Conservation (phyloP, 2,888 invertebrate genomes). For the Troides aeacus region DNA sequence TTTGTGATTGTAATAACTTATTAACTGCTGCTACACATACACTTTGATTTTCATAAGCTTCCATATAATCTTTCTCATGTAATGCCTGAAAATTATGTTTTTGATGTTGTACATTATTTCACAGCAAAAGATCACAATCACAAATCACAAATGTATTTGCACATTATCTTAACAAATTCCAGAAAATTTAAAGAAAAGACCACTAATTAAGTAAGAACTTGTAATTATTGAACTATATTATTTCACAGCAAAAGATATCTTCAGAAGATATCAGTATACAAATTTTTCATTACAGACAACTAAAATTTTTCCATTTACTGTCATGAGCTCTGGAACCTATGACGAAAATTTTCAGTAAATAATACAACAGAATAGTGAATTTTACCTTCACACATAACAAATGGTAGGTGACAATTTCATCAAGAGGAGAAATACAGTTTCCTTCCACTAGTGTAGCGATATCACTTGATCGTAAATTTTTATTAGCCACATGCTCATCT, state of each 20-base stretch:
- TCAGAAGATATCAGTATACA: no score
- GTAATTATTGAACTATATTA: no score
- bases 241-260: no score
- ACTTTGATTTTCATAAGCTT: conserved; percentile 90
- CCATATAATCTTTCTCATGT: conserved; percentile 73
- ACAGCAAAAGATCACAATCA: no score
- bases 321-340: no score
- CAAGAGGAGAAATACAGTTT: conserved; percentile 85
- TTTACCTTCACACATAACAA: conserved; percentile 83
- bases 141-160: neutral
- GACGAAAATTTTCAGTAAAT: no score
- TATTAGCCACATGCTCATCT: conserved; percentile 86
- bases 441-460: conserved; percentile 86
- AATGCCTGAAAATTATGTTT: conserved; percentile 57
- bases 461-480: conserved; percentile 84
- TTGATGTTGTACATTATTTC: neutral
- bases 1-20: conserved; percentile 90
- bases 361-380: neutral
- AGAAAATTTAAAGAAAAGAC: no score
- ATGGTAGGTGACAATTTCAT: conserved; percentile 87
- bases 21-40: conserved; percentile 88
- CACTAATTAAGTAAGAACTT: no score
- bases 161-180: neutral
- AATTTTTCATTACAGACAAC: no score
- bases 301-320: no score